Evolutionary conservation across 1,140 invertebrate species (phyloP), one percentile per base, ranked within the genome.

Genomic region (Adelges cooleyi): DNA sequence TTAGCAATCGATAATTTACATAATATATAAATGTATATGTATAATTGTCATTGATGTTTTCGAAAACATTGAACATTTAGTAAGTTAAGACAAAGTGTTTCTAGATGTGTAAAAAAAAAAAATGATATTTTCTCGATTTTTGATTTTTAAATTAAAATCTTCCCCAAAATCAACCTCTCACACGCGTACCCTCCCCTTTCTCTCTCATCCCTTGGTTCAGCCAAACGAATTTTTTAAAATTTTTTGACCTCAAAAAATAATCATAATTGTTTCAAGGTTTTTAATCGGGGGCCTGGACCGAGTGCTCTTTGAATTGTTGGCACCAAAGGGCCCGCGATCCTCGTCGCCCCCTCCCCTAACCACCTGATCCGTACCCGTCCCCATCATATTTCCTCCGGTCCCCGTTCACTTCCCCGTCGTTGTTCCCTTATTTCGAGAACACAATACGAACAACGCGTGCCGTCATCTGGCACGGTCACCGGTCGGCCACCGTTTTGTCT

Each of bases 71-170:
- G 18, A 29, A 40, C 40, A 44, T 59, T 25, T 59, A 59, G 25
- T 62, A 62, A 22, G 38, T 59, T 62, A 62, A 62, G 54, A 40
- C 23, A 62, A 53, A 53, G 54, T 46, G 54, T 62, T 62, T 62
- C 54, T 62, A 62, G 54, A 62, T 62, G 54, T 62, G 54, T 62
- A 62, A 46, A 46, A 46, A 62, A n/a, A n/a, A n/a, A n/a, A n/a
- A n/a, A n/a, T n/a, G n/a, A n/a, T n/a, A n/a, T n/a, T n/a, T n/a
- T n/a, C n/a, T n/a, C n/a, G n/a, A n/a, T n/a, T n/a, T n/a, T n/a
- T n/a, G n/a, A n/a, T n/a, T n/a, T n/a, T n/a, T n/a, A n/a, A n/a
- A n/a, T n/a, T n/a, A n/a, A n/a, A n/a, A n/a, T n/a, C n/a, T n/a
- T n/a, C n/a, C n/a, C n/a, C n/a, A n/a, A n/a, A n/a, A n/a, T n/a